phyloP scores from a whole-genome alignment of 2,888 invertebrate genomes.

The Hermaeophaga mercurialis region DNA sequence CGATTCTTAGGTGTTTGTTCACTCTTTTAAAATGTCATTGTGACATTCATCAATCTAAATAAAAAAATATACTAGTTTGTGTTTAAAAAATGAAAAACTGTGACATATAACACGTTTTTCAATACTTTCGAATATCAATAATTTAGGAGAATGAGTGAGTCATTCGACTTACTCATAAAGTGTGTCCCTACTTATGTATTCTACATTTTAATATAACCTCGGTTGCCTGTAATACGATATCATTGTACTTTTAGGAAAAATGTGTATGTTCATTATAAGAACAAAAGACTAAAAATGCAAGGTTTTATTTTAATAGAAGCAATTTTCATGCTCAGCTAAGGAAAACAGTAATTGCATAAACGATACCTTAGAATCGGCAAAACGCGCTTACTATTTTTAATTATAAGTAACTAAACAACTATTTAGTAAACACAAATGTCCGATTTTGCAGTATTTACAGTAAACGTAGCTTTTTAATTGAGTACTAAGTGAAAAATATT shows the following conservation, averaged over 20 bases:
- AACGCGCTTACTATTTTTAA: too few relatives aligned
- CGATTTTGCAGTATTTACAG: too few relatives aligned
- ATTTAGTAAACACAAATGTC: too few relatives aligned
- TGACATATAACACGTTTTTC: slow-evolving; percentile 14
- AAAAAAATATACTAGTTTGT: background rate
- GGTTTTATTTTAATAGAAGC: slow-evolving; percentile 25
- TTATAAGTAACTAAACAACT: too few relatives aligned
- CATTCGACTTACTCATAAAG: slow-evolving; percentile 23
- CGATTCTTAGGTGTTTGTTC: too few relatives aligned
- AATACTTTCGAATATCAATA: slow-evolving; percentile 24
- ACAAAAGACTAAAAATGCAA: slow-evolving; percentile 25
- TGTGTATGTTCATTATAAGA: background rate
- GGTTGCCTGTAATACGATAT: slow-evolving; percentile 12
- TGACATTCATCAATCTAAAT: background rate
- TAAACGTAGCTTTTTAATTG: too few relatives aligned
- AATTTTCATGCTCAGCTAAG: slow-evolving; percentile 24
- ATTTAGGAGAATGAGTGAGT: slow-evolving; percentile 24
- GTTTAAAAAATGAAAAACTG: slow-evolving; percentile 4
- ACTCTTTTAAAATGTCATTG: background rate
- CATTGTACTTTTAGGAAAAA: slow-evolving; percentile 18
- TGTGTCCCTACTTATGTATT: slow-evolving; percentile 16
- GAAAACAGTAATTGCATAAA: slow-evolving; percentile 11
- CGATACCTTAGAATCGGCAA: background rate
- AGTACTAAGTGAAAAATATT: too few relatives aligned
- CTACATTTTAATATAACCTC: slow-evolving; percentile 20